Percentiles rank a stretch among this genome's conserved stretches.
phyloP scores from a whole-genome alignment of 2,888 invertebrate genomes.

The Chrysolina oricalcia region DNA sequence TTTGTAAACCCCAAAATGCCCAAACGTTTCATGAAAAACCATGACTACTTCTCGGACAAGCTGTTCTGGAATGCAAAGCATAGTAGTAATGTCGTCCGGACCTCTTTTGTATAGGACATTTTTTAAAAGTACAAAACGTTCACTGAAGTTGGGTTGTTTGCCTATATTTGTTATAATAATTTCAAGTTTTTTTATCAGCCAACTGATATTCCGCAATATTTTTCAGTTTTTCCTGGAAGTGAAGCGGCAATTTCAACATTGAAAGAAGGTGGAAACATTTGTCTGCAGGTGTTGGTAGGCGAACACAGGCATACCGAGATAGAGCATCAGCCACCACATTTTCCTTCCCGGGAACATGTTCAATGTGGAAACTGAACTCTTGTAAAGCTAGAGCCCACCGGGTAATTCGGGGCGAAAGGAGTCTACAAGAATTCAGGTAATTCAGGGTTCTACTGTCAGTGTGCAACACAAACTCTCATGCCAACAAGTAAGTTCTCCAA shows the following conservation, averaged over 20 bases:
- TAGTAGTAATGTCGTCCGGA: background rate
- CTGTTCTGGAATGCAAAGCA: background rate
- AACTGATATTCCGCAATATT: too few relatives aligned
- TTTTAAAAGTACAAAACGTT: background rate
- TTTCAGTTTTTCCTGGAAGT: too few relatives aligned
- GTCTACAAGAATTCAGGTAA: too few relatives aligned
- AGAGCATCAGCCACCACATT: conserved; percentile 8
- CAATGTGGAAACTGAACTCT: conserved; percentile 54
- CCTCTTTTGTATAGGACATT: conserved; percentile 17
- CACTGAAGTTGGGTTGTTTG: background rate
- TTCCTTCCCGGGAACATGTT: conserved; percentile 33
- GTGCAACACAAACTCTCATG: background rate
- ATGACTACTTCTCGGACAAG: background rate
- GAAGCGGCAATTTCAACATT: background rate
- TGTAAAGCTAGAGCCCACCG: conserved; percentile 57
- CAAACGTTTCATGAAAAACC: background rate
- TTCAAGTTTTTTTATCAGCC: too few relatives aligned
- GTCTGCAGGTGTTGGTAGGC: background rate
- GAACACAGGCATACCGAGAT: background rate
- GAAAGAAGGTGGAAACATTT: background rate
- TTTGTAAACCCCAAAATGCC: background rate
- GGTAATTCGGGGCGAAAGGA: conserved; percentile 35
- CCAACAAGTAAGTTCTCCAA: too few relatives aligned
- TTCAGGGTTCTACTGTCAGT: background rate
- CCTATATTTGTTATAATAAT: background rate